Evolutionary conservation across 2,113 vertebrate genomes (phyloP).

Genomic region (Ictalurus punctatus): DNA sequence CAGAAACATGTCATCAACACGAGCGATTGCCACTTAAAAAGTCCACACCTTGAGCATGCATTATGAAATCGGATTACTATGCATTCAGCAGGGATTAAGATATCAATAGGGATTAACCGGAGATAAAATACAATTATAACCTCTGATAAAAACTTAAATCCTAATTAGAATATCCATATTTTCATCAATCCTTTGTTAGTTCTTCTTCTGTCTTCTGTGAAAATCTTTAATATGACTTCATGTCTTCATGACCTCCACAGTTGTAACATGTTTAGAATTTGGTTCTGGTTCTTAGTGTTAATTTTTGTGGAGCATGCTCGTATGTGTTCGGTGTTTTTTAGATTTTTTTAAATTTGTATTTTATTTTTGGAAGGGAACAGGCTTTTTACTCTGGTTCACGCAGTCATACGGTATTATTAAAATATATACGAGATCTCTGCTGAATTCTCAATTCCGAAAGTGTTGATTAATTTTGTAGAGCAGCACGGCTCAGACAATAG

Average conservation of each 20-base stretch:
- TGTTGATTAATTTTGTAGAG: neutral
- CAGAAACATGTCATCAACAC: neutral
- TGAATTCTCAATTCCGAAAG: neutral
- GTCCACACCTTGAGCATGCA: slow-evolving; percentile 19
- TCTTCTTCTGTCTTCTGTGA: neutral
- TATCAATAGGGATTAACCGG: slow-evolving; percentile 37
- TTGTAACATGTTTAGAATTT: neutral
- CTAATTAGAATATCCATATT: slow-evolving; percentile 12
- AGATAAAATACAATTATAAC: slow-evolving; percentile 27
- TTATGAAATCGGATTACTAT: slow-evolving; percentile 36
- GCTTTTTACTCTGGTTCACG: neutral
- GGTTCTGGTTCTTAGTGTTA: neutral
- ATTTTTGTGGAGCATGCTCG: neutral
- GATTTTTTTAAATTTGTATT: neutral
- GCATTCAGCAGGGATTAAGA: slow-evolving; percentile 31
- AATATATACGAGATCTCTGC: neutral
- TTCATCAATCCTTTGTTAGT: neutral
- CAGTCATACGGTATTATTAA: neutral
- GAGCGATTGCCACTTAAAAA: neutral
- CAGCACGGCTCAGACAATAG: neutral
- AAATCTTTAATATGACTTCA: neutral
- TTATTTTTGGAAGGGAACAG: neutral
- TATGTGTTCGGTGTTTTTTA: slow-evolving; percentile 1
- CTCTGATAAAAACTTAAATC: neutral
- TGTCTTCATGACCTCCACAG: neutral